A percentile compares a stretch with the other conserved stretches of the same genome.
phyloP scores from a whole-genome alignment of 2,888 invertebrate species.

The Rhorus exstirpatorius region DNA sequence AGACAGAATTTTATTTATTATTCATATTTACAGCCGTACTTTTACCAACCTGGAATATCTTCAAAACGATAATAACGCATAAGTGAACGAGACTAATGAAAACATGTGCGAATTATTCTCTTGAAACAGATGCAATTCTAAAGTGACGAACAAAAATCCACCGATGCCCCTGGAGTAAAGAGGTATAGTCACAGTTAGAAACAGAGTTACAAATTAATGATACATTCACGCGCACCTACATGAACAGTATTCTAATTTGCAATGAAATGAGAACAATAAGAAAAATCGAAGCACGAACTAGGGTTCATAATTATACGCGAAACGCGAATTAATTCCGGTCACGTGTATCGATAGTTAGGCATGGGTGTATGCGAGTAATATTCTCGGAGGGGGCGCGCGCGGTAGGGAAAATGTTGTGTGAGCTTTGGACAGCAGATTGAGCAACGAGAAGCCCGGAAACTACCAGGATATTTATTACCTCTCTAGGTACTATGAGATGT shows the following conservation, averaged over 20 bases:
- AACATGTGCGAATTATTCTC: constrained; percentile 16
- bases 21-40: constrained; percentile 15
- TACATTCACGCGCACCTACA: constrained; percentile 29
- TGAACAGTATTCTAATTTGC: constrained; percentile 30
- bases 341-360: constrained; percentile 4
- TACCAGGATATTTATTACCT: constrained; percentile 64
- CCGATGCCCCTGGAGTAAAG: neutral
- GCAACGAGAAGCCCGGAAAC: constrained; percentile 43
- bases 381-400: constrained; percentile 43
- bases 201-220: constrained; percentile 51
- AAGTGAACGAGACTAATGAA: neutral
- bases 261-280: constrained; percentile 21
- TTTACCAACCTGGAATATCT: neutral
- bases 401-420: constrained; percentile 57
- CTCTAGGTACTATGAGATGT: constrained; percentile 41
- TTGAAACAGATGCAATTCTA: neutral
- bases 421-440: constrained; percentile 49
- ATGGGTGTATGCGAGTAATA: constrained; percentile 18
- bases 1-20: constrained; percentile 46
- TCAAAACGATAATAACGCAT: neutral
- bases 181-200: constrained; percentile 13
- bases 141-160: neutral
- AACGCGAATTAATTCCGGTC: constrained; percentile 20
- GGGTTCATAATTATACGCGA: constrained; percentile 49
- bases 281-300: constrained; percentile 22